phyloP scores from a whole-genome alignment of 2,113 vertebrate genomes.

The Canis aureus region DNA sequence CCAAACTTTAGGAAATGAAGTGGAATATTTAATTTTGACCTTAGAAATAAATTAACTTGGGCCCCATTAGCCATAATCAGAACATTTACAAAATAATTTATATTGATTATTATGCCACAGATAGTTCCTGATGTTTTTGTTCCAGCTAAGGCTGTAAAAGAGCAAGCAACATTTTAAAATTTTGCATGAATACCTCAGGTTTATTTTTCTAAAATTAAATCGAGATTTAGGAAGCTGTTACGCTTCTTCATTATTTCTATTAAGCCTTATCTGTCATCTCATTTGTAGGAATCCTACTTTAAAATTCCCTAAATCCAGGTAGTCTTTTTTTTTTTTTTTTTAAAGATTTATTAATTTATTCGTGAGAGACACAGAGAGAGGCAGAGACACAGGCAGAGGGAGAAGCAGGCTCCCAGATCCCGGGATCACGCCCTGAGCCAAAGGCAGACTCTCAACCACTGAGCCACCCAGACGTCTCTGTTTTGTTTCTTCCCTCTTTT shows the following conservation, averaged over 20 bases:
- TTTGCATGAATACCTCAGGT: constrained; percentile 37
- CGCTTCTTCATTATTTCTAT: constrained; percentile 9
- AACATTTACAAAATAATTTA: constrained; percentile 29
- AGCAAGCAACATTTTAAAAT: constrained; percentile 3
- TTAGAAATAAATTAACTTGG: constrained; percentile 37
- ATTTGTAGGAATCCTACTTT: neutral
- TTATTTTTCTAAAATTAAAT: constrained; percentile 37
- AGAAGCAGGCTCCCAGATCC: too few species aligned
- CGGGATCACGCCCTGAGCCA: too few species aligned
- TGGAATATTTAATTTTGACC: constrained; percentile 47
- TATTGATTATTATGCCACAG: neutral
- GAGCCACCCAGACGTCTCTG: too few species aligned
- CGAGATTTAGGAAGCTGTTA: neutral
- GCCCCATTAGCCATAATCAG: neutral
- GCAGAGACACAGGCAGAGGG: too few species aligned
- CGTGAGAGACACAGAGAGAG: too few species aligned
- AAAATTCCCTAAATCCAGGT: neutral
- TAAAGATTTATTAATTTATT: too few species aligned
- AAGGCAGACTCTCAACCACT: too few species aligned
- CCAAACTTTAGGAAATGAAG: neutral
- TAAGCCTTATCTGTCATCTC: constrained; percentile 24
- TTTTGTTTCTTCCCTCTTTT: neutral
- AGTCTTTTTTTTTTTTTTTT: neutral
- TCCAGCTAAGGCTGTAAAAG: neutral
- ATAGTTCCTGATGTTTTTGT: neutral